Evolutionary conservation across 2,888 invertebrate genomes (phyloP), one percentile per base, ranked within the genome.

Genomic region (Cataglyphis rosenhaueri): DNA sequence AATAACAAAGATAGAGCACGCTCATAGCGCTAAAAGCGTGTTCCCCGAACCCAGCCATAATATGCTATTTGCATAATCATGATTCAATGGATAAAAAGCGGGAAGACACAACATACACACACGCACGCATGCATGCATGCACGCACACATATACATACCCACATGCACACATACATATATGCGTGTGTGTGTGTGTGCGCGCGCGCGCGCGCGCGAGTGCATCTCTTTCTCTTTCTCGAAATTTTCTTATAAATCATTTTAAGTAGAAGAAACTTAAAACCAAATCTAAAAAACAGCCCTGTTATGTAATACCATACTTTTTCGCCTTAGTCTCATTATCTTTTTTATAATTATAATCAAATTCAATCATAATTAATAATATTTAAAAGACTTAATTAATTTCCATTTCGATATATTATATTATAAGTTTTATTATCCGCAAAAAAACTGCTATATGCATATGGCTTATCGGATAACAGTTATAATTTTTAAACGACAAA

Each of bases 121-220:
- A 1, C 25, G 1, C 25, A 25, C 25, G 25, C 25, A 25, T 1
- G 25, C 25, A 25, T 1, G 25, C 25, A 25, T 1, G 25, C 25
- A 25, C 25, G 25, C 25, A 25, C 25, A 25, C 25, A 25, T 25
- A 25, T 38, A 38, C 1, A 38, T 38, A 38, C 9, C 9, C 9
- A 38, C 9, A 38, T 38, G 9, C 9, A 38, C 9, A 9, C 8
- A 35, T 35, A 35, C 8, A 29, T 29, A 29, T 29, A 29, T 29
- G n/a, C n/a, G n/a, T n/a, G n/a, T n/a, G 0, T 0, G 0, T 21
- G 21, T 0, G 21, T 21, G 21, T 21, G 21, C 0, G 21, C 0
- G 21, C 0, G 21, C 0, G 21, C 21, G 21, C 21, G 21, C 21
- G 21, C 21, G 0, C 21, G 21, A 21, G 21, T 21, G 21, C 21